phyloP scores from a whole-genome alignment of 2,797 vertebrate species.

The Sebastes miniatus region DNA sequence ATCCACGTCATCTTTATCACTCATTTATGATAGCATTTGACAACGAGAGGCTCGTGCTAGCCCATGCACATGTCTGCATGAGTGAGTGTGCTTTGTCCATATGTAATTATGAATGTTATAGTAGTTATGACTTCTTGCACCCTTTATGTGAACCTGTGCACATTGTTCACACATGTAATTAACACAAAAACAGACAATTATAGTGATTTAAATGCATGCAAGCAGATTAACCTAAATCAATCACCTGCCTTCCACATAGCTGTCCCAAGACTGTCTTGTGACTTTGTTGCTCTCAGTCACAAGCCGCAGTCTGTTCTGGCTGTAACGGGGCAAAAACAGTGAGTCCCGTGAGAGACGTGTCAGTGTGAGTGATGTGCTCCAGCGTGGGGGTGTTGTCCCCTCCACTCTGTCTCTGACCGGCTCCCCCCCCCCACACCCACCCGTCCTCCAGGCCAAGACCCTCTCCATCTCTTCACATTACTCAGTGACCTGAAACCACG shows the following conservation, averaged over 20 bases:
- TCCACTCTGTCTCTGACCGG: slow-evolving; percentile 60
- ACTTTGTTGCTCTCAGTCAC: slow-evolving; percentile 43
- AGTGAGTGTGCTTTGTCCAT: slow-evolving; percentile 24
- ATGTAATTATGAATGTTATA: slow-evolving; percentile 15
- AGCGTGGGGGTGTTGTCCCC: slow-evolving; percentile 59
- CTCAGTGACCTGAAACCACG: slow-evolving; percentile 81
- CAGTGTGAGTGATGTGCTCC: slow-evolving; percentile 71
- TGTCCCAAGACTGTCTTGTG: slow-evolving; percentile 44
- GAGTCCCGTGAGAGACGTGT: slow-evolving; percentile 54
- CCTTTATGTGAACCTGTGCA: slow-evolving; percentile 43
- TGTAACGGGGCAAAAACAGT: slow-evolving; percentile 43
- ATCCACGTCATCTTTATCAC: slow-evolving; percentile 18
- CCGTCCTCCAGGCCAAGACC: slow-evolving; percentile 64
- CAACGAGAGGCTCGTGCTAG: slow-evolving; percentile 3
- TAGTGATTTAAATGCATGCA: slow-evolving; percentile 15
- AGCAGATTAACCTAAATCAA: slow-evolving; percentile 31
- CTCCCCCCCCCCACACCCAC: slow-evolving; percentile 20
- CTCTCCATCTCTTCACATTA: slow-evolving; percentile 78
- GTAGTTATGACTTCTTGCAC: slow-evolving; percentile 11
- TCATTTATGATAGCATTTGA: slow-evolving; percentile 15
- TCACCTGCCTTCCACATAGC: slow-evolving; percentile 6
- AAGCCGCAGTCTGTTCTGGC: slow-evolving; percentile 40
- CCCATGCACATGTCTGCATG: slow-evolving; percentile 1
- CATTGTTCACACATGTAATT: slow-evolving; percentile 39
- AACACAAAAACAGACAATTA: slow-evolving; percentile 39